Evolutionary conservation across 2,888 invertebrate species (phyloP), one percentile per base, ranked within the genome.

Genomic region (Orthonevra nobilis): DNA sequence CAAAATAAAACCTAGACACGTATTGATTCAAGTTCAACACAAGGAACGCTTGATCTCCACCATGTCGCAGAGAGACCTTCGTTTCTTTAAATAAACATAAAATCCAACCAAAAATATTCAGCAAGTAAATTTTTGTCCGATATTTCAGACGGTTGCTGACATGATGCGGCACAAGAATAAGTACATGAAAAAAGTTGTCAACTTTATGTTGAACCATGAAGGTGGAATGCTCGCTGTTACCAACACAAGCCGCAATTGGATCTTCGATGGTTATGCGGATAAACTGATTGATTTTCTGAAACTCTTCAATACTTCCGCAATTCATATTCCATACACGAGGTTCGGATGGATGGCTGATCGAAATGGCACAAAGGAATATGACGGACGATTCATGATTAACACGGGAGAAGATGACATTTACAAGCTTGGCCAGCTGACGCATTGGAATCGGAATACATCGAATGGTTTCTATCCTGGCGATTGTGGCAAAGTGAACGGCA

Each of bases 281-380:
- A 89, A 90, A 0, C 84, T 96, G 6, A 88, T 97, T 40, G 91
- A 82, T 82, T 93, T 75, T 90, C 91, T 34, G 61, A 89, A 36
- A 86, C 90, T 83, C 82, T 93, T 32, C 87, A 93, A 81, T 84
- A 92, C 17, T 87, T 46, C 86, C 0, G 82, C 82, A 75, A 86
- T 88, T 26, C 81, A 89, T 0, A 91, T 95, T 82, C 95, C 95
- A 0, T 94, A 91, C 83, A 92, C 92, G 26, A 94, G 92, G 84
- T 97, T 97, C 87, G 97, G 94, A 6, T 96, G 96, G 95, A 95
- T 97, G 86, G 90, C 87, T 5, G 90, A 96, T 93, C 92, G 96
- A 81, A 96, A 96, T 86, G 90, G 89, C 20, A 94, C 94, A 0
- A 87, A 90, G 26, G 90, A 91, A 0, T 95, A 91, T 85, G 96